Evolutionary conservation across 1,140 invertebrate genomes (phyloP).

Genomic region (Cherax quadricarinatus): DNA sequence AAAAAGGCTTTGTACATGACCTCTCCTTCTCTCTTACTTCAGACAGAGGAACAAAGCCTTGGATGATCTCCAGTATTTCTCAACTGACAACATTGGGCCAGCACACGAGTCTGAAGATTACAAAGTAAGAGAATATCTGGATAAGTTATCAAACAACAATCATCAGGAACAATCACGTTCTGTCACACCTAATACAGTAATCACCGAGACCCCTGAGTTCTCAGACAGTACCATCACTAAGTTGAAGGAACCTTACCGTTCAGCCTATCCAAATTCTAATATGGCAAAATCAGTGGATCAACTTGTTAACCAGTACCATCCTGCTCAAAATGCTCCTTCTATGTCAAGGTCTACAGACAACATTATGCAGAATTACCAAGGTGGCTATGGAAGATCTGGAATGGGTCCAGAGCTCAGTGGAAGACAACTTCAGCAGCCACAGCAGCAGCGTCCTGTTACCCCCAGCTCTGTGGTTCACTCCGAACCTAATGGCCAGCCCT

Average conservation of each 20-base stretch:
- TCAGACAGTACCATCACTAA: not conserved
- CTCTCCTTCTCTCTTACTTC: conserved; percentile 3
- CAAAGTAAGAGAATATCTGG: conserved; percentile 68
- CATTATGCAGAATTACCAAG: conserved; percentile 47
- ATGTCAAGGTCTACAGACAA: conserved; percentile 47
- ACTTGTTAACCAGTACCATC: conserved; percentile 16
- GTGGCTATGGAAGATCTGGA: not conserved
- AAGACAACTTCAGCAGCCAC: not conserved
- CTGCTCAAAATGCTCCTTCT: not conserved
- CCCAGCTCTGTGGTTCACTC: conserved; percentile 47
- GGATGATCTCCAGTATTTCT: conserved; percentile 72
- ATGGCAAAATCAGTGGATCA: conserved; percentile 58
- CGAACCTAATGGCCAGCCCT: conserved; percentile 18
- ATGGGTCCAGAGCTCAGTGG: conserved; percentile 40
- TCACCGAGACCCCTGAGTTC: conserved; percentile 15
- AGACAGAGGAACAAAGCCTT: conserved; percentile 73
- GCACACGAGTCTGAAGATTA: conserved; percentile 59
- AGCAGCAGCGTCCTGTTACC: conserved; percentile 40
- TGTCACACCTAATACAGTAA: conserved; percentile 56
- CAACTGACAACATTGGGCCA: conserved; percentile 63
- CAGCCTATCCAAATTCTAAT: not conserved
- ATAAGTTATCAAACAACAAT: conserved; percentile 58
- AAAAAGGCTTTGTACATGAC: not conserved
- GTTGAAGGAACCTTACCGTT: conserved; percentile 22
- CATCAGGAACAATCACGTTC: conserved; percentile 59